A percentile compares a stretch with the other conserved stretches of the same genome.
These are phyloP conservation scores for Pristionchus entomophagus DNA, from an alignment of 2,888 invertebrate species.

Conservation along the genomic window DNA sequence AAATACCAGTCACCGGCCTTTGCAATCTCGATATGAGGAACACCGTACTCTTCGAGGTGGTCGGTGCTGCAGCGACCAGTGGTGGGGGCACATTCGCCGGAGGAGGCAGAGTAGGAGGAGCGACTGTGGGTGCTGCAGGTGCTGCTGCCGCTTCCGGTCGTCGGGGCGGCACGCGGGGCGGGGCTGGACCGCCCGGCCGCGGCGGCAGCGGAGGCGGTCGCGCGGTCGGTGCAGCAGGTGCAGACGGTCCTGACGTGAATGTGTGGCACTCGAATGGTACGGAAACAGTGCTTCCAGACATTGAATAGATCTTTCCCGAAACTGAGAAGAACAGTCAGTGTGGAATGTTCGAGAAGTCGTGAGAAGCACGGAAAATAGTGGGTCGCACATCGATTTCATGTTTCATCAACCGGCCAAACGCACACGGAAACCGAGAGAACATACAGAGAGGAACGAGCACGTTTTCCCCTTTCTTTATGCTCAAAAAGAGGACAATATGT, in stretches of 20 bases:
- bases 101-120: constrained; percentile 52
- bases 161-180: neutral
- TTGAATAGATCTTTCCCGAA: neutral
- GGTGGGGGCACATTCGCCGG: constrained; percentile 47
- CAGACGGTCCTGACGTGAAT: constrained; percentile 21
- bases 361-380: neutral
- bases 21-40: too few relatives aligned
- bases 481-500: too few relatives aligned
- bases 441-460: neutral
- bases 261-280: too few relatives aligned
- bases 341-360: neutral
- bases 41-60: constrained; percentile 28
- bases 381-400: neutral
- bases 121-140: constrained; percentile 16
- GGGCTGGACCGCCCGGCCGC: constrained; percentile 2
- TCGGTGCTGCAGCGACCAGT: constrained; percentile 49
- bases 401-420: constrained; percentile 5
- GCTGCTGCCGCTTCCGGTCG: constrained; percentile 8
- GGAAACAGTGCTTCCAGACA: neutral
- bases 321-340: neutral
- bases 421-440: constrained; percentile 11
- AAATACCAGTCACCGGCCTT: neutral
- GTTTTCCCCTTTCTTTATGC: too few relatives aligned
- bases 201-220: constrained; percentile 49
- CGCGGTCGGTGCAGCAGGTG: constrained; percentile 30